Base-by-base conservation (phyloP, 2,888 invertebrate genomes). In the Trichacis sp. region DNA sequence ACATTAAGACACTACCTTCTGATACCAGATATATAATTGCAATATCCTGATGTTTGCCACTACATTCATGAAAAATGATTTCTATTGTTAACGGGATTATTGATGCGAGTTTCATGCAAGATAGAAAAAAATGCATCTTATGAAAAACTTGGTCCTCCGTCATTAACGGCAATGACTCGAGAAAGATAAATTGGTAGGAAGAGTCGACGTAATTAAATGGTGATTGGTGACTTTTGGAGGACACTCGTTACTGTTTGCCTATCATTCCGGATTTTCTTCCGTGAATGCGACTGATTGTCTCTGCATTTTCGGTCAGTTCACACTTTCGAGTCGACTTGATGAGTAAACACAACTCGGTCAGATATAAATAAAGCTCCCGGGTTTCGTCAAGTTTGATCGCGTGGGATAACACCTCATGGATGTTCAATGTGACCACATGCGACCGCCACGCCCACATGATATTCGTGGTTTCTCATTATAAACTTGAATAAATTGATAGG, bases 401-500 rank as follows among this genome's bases (percentile, higher is more conserved):
- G 61, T 51, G 55, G 61, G 55, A 61, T 55, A 61, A 51, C 55
- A 17, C 54, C n/a, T n/a, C n/a, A n/a, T n/a, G n/a, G n/a, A n/a
- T n/a, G n/a, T n/a, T n/a, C n/a, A n/a, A n/a, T n/a, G n/a, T n/a
- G n/a, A n/a, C n/a, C n/a, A n/a, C n/a, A n/a, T n/a, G n/a, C n/a
- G n/a, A n/a, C n/a, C n/a, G n/a, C n/a, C n/a, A n/a, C n/a, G n/a
- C n/a, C n/a, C n/a, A n/a, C n/a, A n/a, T n/a, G n/a, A n/a, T n/a
- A n/a, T n/a, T n/a, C n/a, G n/a, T n/a, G n/a, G n/a, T n/a, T n/a
- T n/a, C n/a, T n/a, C n/a, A n/a, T n/a, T n/a, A n/a, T n/a, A n/a
- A n/a, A n/a, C n/a, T n/a, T n/a, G n/a, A n/a, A n/a, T n/a, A n/a
- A n/a, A n/a, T n/a, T n/a, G n/a, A n/a, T n/a, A n/a, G n/a, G n/a